phyloP scores from a whole-genome alignment of 2,888 invertebrate species.

The Agrochola lychnidis region DNA sequence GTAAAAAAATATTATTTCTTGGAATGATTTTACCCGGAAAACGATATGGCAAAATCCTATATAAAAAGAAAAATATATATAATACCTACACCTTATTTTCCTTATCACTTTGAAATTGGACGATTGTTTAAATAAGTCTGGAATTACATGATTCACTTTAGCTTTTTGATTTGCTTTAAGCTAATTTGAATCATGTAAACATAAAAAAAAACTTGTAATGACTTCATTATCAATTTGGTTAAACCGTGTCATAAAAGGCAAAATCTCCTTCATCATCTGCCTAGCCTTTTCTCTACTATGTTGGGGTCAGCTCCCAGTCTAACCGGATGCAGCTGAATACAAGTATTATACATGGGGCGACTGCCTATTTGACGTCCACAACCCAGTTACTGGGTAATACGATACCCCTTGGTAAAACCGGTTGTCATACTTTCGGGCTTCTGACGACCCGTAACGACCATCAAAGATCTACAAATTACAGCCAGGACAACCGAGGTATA shows the following conservation, averaged over 20 bases:
- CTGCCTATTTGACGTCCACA: background rate
- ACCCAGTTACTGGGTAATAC: background rate
- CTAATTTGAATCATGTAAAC: background rate
- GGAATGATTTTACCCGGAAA: slow-evolving; percentile 38
- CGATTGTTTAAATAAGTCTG: slow-evolving; percentile 11
- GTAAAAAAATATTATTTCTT: slow-evolving; percentile 27
- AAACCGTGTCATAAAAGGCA: background rate
- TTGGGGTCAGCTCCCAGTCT: background rate
- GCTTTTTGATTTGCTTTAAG: background rate
- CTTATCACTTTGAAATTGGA: slow-evolving; percentile 38
- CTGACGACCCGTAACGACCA: background rate
- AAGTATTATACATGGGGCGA: no score
- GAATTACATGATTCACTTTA: background rate
- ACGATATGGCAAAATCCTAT: slow-evolving; percentile 33
- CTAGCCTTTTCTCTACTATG: background rate
- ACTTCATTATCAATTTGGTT: background rate
- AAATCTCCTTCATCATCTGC: background rate
- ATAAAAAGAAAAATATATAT: slow-evolving; percentile 28
- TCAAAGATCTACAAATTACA: background rate
- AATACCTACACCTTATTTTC: slow-evolving; percentile 34
- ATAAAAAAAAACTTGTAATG: background rate
- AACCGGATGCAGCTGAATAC: background rate
- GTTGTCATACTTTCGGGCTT: background rate
- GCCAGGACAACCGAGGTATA: no score
- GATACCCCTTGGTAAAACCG: background rate